Evolutionary conservation across 53 echinoderm and acorn worm species (phyloP).

Genomic region (Luidia sarsii): DNA sequence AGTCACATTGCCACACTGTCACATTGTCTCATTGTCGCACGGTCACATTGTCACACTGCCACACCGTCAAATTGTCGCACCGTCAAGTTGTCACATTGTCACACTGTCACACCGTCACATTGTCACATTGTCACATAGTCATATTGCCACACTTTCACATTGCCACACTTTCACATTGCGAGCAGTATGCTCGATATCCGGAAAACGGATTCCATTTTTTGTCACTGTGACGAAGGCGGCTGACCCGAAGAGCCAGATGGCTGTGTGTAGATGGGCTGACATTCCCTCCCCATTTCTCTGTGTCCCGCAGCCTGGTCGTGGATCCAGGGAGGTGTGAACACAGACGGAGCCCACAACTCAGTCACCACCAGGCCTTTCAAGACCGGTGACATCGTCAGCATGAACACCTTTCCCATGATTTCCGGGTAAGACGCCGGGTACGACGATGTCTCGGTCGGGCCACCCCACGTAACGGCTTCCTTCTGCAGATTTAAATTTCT

Average conservation of each 20-base stretch:
- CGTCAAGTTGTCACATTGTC: not conserved
- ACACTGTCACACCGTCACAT: not conserved
- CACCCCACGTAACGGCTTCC: too few relatives aligned
- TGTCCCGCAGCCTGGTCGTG: conserved; percentile 75
- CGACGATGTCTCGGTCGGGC: too few relatives aligned
- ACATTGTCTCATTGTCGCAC: not conserved
- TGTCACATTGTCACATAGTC: not conserved
- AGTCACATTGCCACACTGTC: too few relatives aligned
- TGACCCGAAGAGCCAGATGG: too few relatives aligned
- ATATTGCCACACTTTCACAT: not conserved
- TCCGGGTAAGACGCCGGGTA: too few relatives aligned
- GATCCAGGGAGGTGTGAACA: conserved; percentile 86
- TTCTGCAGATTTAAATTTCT: too few relatives aligned
- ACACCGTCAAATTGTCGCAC: not conserved
- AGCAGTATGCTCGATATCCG: not conserved
- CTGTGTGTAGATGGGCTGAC: too few relatives aligned
- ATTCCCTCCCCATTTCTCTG: too few relatives aligned
- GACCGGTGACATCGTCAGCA: conserved; percentile 77
- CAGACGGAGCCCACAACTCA: conserved; percentile 89
- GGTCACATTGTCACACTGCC: not conserved
- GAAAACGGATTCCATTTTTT: too few relatives aligned
- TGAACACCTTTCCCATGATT: conserved; percentile 90
- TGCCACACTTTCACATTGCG: not conserved
- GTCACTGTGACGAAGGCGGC: too few relatives aligned
- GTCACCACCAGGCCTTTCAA: conserved; percentile 71